Base-by-base conservation (phyloP, 2,113 vertebrate genomes). In the Rhadina sibilatrix region DNA sequence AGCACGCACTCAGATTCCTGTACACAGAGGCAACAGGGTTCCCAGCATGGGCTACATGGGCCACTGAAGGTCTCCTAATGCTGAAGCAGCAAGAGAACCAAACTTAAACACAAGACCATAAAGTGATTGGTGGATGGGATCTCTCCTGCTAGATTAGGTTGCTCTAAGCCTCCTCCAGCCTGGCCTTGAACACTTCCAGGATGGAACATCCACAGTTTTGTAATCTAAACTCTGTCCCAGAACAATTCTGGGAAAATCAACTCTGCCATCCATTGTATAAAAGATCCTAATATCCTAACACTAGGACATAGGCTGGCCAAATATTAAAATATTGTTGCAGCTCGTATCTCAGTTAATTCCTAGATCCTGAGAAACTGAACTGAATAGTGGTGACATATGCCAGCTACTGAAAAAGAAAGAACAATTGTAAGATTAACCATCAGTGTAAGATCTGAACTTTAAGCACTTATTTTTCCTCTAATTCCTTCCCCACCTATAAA, bases 381-480 rank as follows among this genome's bases (percentile, higher is more conserved):
- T 61, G 33, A 14, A 28, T 25, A 50, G 65, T 24, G 11, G 47
- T 76, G 82, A 70, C 10, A 70, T 18, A 20, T 68, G 76, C 25
- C 46, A 83, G 46, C 19, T 76, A 42, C 59, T 38, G 42, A 46
- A 83, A 94, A 89, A 92, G 63, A 91, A 71, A 71, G 25, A 82
- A 10, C 50, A 90, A 63, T 61, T 93, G 25, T 77, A 82, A 64
- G 72, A 92, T 78, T 78, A 91, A 88, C 28, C 52, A 66, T 59
- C 38, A 83, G 21, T 40, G 44, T 82, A 70, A 90, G 25, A 61
- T 65, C 21, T 71, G 53, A 94, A 84, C 65, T 20, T 76, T 94
- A 93, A 83, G 59, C 21, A 52, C 40, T 92, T 71, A 47, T 74
- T 90, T 94, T 95, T 90, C 44, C 87, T 90, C 69, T 88, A 78